Base-by-base conservation (phyloP, 2,888 invertebrate species). In the Matsumyia berberina region DNA sequence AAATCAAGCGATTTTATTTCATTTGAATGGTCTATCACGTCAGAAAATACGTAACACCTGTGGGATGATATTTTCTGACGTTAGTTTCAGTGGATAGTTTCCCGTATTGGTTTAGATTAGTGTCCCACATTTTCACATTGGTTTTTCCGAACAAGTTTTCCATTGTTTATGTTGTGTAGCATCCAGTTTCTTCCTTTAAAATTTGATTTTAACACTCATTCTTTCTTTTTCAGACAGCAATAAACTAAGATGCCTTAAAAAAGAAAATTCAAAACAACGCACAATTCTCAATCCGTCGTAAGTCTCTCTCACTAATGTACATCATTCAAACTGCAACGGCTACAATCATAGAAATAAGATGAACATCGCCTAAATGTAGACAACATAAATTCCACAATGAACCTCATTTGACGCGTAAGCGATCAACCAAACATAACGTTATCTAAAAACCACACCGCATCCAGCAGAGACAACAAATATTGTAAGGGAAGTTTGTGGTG, bases 221-320 rank as follows among this genome's bases (percentile, higher is more conserved):
- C 46, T 2, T 67, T 31, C 70, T 29, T 17, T 82, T 82, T 58
- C 77, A 82, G 81, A 70, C 58, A 58, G 35, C 17, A 69, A 29
- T n/a, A 39, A 57, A 55, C 58, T 15, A 49, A 62, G 73, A 83
- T 85, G 83, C 79, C 79, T 80, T 85, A 80, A 74, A 35, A 53
- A 15, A 8, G 24, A 24, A 24, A 24, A 24, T 4, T 24, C 33
- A 46, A 64, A 31, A 29, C 37, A 53, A 76, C 76, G 42, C 49
- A 64, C 39, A 69, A 64, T 8, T n/a, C n/a, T n/a, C n/a, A 24
- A 2, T 53, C 29, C 44, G 39, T 39, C 19, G n/a, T 19, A 9
- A 33, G 3, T 9, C 11, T 42, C 12, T n/a, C 33, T 24, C 2
- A 17, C 9, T 9, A 62, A 66, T 55, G 19, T n/a, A 37, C 8